phyloP scores from a whole-genome alignment of 1,140 invertebrate species.

The Diuraphis noxia region DNA sequence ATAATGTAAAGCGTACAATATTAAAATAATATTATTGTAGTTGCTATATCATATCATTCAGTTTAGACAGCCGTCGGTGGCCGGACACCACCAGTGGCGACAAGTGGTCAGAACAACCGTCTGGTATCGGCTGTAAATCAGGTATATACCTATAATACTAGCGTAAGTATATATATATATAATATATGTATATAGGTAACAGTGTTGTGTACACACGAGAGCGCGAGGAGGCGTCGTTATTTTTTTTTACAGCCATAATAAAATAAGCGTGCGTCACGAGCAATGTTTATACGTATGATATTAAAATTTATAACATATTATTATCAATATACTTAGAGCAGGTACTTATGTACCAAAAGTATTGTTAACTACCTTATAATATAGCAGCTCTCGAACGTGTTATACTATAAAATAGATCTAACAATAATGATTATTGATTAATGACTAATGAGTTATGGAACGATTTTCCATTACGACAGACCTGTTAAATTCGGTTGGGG shows the following conservation, averaged over 20 bases:
- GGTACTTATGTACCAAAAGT: background rate
- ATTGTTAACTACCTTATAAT: background rate
- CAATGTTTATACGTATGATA: background rate
- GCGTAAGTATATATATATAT: background rate
- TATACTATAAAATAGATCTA: background rate
- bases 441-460: background rate
- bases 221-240: background rate
- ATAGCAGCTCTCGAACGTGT: background rate
- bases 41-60: background rate
- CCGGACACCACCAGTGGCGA: background rate
- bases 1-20: background rate
- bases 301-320: background rate
- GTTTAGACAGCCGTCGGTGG: background rate
- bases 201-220: background rate
- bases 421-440: background rate
- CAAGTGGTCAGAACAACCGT: background rate
- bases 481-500: background rate
- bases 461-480: background rate
- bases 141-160: background rate
- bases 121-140: background rate
- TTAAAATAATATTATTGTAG: constrained; percentile 5
- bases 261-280: background rate
- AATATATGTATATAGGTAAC: background rate
- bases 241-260: constrained; percentile 7
- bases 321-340: background rate